Evolutionary conservation across 2,113 vertebrate genomes (phyloP), one percentile per base, ranked within the genome.

Genomic region (Corapipo altera): DNA sequence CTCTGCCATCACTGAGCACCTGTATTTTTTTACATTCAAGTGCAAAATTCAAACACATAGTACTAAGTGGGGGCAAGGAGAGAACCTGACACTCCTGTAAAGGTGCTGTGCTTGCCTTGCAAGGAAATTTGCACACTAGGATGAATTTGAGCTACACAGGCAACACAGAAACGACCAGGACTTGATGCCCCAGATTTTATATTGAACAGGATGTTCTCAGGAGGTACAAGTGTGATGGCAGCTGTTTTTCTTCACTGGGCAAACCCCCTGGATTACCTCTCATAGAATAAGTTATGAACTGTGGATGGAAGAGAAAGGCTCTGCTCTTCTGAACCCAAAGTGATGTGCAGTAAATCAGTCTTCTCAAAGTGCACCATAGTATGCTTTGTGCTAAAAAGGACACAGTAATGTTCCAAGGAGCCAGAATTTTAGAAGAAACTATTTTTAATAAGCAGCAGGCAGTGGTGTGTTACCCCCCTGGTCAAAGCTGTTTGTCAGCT

Each of bases 391-490:
- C 55, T 79, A 69, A 61, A 82, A 74, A 44, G n/a, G 66, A 51
- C 51, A 18, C 4, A 14, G 22, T 26, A 37, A 41, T 30, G 5
- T 35, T 52, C 7, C 41, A 71, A 70, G 39, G 87, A 75, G 41
- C 16, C 52, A 39, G 44, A 41, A 21, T 70, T 72, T 73, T 37
- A 59, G 59, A 70, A 76, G 17, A 65, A 89, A 76, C 14, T 43
- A 17, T 19, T 86, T 94, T 89, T 89, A 96, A 84, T 88, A 23
- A 79, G 85, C 88, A 91, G 82, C 75, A 86, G 46, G 51, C 39
- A 13, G 15, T 55, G 58, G 39, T 13, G 55, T 26, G 55, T 26
- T 57, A 30, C 73, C 35, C 52, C 4, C 1, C 2, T 8, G 26
- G 4, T 23, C 16, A 58, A 22, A 16, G 5, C 12, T 9, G 57